Conservation (phyloP, 2,888 invertebrate species). For the Xanthorhoe spadicearia region DNA sequence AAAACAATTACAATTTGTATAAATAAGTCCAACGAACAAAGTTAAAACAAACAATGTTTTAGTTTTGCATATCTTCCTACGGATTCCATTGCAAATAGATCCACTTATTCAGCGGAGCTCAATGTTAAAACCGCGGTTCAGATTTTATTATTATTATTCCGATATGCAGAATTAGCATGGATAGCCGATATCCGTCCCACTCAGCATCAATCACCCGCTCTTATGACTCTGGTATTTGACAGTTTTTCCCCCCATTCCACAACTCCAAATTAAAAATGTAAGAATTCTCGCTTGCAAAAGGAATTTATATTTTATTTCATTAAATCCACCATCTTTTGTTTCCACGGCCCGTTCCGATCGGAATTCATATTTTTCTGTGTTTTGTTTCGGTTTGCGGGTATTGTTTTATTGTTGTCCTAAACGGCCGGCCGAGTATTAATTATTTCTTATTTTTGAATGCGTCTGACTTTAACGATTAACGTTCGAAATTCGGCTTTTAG, state of each 20-base stretch:
- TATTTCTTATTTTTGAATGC: conserved; percentile 82
- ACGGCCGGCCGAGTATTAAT: conserved; percentile 78
- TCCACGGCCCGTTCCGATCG: conserved; percentile 78
- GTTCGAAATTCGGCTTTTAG: conserved; percentile 63
- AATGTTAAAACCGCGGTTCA: conserved; percentile 2
- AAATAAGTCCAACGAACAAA: not conserved
- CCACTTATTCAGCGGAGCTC: not conserved
- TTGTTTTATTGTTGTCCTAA: conserved; percentile 82
- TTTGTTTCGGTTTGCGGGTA: conserved; percentile 79
- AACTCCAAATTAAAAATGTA: conserved; percentile 83
- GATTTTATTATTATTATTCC: too few species aligned
- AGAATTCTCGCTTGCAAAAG: conserved; percentile 82
- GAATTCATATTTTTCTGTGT: conserved; percentile 85
- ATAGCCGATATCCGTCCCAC: conserved; percentile 21
- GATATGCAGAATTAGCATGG: conserved; percentile 11
- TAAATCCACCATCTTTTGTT: conserved; percentile 85
- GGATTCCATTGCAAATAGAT: not conserved
- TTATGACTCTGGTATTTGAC: conserved; percentile 77
- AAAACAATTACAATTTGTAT: too few species aligned
- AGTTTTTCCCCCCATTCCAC: conserved; percentile 79
- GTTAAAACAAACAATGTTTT: not conserved
- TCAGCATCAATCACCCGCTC: conserved; percentile 44
- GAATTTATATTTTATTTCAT: conserved; percentile 85
- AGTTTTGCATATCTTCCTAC: not conserved
- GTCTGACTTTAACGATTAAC: conserved; percentile 69